Base-by-base conservation (phyloP, 2,113 vertebrate genomes). In the Aegotheles bennettii region DNA sequence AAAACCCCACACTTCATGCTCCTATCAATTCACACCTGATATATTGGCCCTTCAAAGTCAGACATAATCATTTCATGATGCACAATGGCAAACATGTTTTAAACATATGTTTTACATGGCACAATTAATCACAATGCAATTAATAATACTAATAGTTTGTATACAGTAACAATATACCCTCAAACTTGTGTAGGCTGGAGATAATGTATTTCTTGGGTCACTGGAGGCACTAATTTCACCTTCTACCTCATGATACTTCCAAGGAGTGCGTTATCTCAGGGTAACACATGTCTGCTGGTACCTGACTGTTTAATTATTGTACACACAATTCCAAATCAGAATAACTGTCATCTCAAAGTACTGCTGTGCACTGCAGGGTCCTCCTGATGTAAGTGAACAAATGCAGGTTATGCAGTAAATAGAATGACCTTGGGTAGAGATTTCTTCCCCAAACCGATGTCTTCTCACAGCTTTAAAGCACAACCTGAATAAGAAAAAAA, bases 301-400 rank as follows among this genome's bases (percentile, higher is more conserved):
- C 94, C 92, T 96, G 95, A 79, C 90, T 97, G 93, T 69, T 96
- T 98, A 97, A 98, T 97, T 97, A 89, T 79, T 97, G 97, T 90
- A 90, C 80, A 56, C 92, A 97, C 81, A 45, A 92, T 71, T 90
- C 96, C 94, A 92, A 47, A 94, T 95, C 89, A 87, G 79, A 93
- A 88, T 90, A 96, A 96, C 71, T 96, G 95, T 78, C 45, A 70
- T 92, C 84, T 75, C 79, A 47, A 94, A 87, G 94, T 77, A 64
- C 63, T 4, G 28, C 96, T 75, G 87, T 23, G 75, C 40, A 40
- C 89, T 47, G 29, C 69, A 43, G 85, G 64, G 68, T 75, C 78
- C 91, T 88, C 87, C 56, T 26, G 16, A 60, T 26, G 90, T 57
- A 83, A 96, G 67, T 8, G 91, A 98, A 29, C 75, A 81, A 84